Base-by-base conservation (phyloP, 2,113 vertebrate species). In the Hipposideros armiger region DNA sequence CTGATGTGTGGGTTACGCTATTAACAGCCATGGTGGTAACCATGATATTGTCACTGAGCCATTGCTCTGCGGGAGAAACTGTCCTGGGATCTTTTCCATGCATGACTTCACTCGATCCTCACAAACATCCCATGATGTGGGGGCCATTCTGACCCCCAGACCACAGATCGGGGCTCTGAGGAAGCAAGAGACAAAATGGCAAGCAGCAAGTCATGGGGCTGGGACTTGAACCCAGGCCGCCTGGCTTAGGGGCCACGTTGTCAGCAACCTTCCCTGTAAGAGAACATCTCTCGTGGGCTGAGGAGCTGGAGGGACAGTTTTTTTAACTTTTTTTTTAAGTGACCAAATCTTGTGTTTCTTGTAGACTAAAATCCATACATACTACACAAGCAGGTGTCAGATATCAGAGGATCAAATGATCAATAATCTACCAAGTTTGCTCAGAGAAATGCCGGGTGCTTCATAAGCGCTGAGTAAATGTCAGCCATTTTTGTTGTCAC, bases 141-240 rank as follows among this genome's bases (percentile, higher is more conserved):
- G 3, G 42, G 40, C 30, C 22, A 4, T 3, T 1, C 24, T 5
- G 1, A 42, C 56, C 40, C 66, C 14, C 2, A 9, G 19, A 52
- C 28, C 14, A 26, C 30, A 11, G 36, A 5, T 7, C 2, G 80
- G 32, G 8, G 45, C 5, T 47, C 17, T 40, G 30, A 40, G 36
- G 76, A 26, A 20, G 2, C 22, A 47, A 24, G 22, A 22, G 42
- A 3, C 24, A 56, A 54, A 50, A 58, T 2, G 45, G n/a, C 28
- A 45, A 24, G 14, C 30, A 32, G 40, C 19, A 54, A 42, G 40
- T 24, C 10, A 40, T 2, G 4, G 5, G 67, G 11, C 28, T 74
- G 30, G 52, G 22, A 67, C 24, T 50, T 17, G 14, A 69, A 62
- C 24, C 52, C 28, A 2, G 47, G 66, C 16, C 10, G n/a, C 24